Evolutionary conservation across 2,888 invertebrate species (phyloP), one percentile per base, ranked within the genome.

Genomic region (Parapristionchus giblindavisi): DNA sequence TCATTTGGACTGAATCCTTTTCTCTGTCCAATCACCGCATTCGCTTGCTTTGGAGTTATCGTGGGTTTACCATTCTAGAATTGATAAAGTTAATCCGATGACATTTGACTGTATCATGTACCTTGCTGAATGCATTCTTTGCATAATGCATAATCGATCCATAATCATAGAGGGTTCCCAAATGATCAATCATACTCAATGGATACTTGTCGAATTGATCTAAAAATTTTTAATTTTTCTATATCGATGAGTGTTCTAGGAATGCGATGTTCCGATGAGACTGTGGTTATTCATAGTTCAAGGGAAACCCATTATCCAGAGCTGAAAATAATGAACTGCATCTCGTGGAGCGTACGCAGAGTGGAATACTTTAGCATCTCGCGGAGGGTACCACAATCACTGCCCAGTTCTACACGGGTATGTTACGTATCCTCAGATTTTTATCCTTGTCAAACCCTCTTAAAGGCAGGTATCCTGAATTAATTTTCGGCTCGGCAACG

Each of bases 121-220:
- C 88, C 83, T 89, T 89, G 56, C 89, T 89, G 79, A 90, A 90
- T 17, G 90, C 90, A 66, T 88, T 89, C 48, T 89, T 89, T 71
- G 89, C 89, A 77, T 90, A 90, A 85, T 89, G 88, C 90, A 90
- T 90, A n/a, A 90, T 87, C 21, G 89, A 89, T 52, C 86, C 87
- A 83, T 89, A 89, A 77, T 90, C 90, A 79, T 89, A 90, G 36
- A 84, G 81, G 5, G 88, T 87, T 21, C 84, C 86, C 48, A 88
- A 75, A 77, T 87, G 85, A 76, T 88, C 87, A 76, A 88, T 88
- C 85, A 87, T 85, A 24, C 78, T 83, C 63, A 86, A 76, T 0
- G 85, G 84, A 54, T 87, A 87, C 71, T 87, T 87, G 73, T 87
- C 87, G 68, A 87, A 87, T 73, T 87, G 87, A 80, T 87, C 87